Evolutionary conservation across 2,113 vertebrate species (phyloP), one percentile per base, ranked within the genome.

Genomic region (Pyrgilauda ruficollis): DNA sequence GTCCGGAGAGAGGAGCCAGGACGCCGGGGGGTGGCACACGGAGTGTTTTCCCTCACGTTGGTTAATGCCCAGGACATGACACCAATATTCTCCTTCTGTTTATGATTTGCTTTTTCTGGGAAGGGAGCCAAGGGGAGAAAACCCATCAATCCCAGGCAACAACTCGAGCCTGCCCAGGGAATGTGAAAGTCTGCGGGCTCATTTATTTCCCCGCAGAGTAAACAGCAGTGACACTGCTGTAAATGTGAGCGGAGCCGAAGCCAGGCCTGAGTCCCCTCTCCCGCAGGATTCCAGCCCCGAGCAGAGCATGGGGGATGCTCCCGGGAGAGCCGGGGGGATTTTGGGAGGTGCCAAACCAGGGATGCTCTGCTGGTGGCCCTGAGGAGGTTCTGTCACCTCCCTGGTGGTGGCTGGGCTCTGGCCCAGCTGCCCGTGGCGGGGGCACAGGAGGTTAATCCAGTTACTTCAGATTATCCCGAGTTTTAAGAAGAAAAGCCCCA

Each of bases 31-130:
- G 23, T 8, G 4, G 52, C 66, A 50, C 76, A 17, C 0, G 1
- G 67, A 90, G 76, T 1, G 0, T 72, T 91, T 85, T 83, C 83
- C 91, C 62, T 84, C 6, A 0, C 5, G 4, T 3, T 89, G 73
- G 46, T 96, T 74, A 79, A 67, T 89, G 85, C 95, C 89, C 84
- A 93, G 91, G 92, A 87, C 94, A 39, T 20, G 81, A 90, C 91
- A 95, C 86, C 95, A 91, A 96, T 95, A 94, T 80, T 93, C 84
- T 90, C 87, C 77, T 90, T 90, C 95, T 96, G 94, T 92, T 97
- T 96, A 96, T 95, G 68, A 91, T 97, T 97, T 95, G 80, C 94
- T 53, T 62, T 90, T 78, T 90, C 95, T 91, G 95, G 96, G 97
- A 90, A 84, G 21, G 58, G 39, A 72, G 97, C 97, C 97, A 97